Base-by-base conservation (phyloP, 2,797 vertebrate species). In the Cyclopterus lumpus region DNA sequence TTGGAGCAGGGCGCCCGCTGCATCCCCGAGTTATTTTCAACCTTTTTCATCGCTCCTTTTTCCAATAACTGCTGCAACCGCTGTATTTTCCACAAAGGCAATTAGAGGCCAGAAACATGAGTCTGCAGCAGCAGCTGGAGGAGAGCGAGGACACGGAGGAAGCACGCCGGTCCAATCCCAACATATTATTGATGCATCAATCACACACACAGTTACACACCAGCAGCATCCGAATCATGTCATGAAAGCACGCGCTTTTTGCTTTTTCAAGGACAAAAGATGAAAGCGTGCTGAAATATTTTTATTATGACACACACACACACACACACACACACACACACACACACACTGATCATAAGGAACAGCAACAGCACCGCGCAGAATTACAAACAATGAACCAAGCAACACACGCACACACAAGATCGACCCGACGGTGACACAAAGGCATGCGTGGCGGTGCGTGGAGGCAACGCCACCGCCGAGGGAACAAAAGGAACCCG, bases 111-210 rank as follows among this genome's bases (percentile, higher is more conserved):
- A 92, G 90, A 87, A 86, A 90, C 88, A 91, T 85, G 92, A 90
- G 83, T 75, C 86, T 83, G 88, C 84, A 89, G 79, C 86, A 90
- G 88, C 84, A 78, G 77, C 79, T 79, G 36, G 77, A 65, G 66
- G 73, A 44, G 67, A 73, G 61, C 68, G 53, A 72, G 77, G 59
- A 80, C 68, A 73, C 16, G 72, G 59, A 68, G 71, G 60, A 74
- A 63, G 64, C 81, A 79, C 60, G 72, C 81, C 68, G 57, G 57
- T 79, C 83, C 93, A 95, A 92, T 90, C 90, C 92, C 87, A 91
- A 91, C 93, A 92, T 93, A 89, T 93, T 94, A 90, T 90, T 90
- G 90, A 95, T 86, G 93, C 94, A 92, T 94, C 94, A 95, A 94
- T 94, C 93, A 94, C 26, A 46, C 51, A 57, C 44, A 69, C 42